phyloP scores from a whole-genome alignment of 2,113 vertebrate species.

The cat (Felis catus) region F.catus_Fca126_mat1.0 CM031419.1:27052501-27053000 shows the following conservation, averaged over 20 bases:
- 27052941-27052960: neutral
- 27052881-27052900: neutral
- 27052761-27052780: too few species aligned
- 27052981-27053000: constrained; percentile 15
- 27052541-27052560: neutral
- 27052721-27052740: too few species aligned
- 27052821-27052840: too few species aligned
- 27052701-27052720: too few species aligned
- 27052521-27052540: neutral
- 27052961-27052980: neutral
- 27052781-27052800: too few species aligned
- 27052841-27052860: too few species aligned
- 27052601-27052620: neutral
- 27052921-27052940: neutral
- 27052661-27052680: constrained; percentile 1
- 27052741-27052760: too few species aligned
- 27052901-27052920: constrained; percentile 18
- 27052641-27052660: neutral
- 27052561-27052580: neutral
- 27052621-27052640: neutral
- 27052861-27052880: too few species aligned
- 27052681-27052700: too few species aligned
- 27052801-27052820: too few species aligned
- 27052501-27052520: neutral
- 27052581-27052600: neutral